phyloP scores from a whole-genome alignment of 2,888 invertebrate genomes.

The Pachycephus smyrnensis region DNA sequence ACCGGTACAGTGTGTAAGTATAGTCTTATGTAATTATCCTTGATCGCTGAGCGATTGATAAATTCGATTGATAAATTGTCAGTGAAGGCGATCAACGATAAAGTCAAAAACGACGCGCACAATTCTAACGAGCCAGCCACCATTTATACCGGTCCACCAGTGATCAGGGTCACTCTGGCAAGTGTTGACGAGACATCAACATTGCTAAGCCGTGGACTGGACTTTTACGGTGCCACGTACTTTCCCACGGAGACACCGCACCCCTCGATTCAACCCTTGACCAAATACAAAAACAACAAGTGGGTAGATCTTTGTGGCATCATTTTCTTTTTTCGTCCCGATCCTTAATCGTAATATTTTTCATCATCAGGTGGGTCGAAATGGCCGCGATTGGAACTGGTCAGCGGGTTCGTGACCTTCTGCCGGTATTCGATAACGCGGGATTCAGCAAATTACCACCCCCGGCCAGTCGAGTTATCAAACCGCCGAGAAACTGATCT shows the following conservation, averaged over 20 bases:
- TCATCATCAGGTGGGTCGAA: slow-evolving; percentile 72
- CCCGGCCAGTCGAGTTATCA: slow-evolving; percentile 82
- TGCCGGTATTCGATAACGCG: slow-evolving; percentile 87
- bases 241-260: slow-evolving; percentile 85
- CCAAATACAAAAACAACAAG: slow-evolving; percentile 65
- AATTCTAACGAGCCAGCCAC: slow-evolving; percentile 62
- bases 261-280: slow-evolving; percentile 69
- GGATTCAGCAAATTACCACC: slow-evolving; percentile 88
- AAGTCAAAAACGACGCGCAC: slow-evolving; percentile 58
- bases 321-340: background rate
- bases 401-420: slow-evolving; percentile 76
- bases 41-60: background rate
- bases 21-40: slow-evolving; percentile 23
- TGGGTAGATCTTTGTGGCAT: slow-evolving; percentile 30
- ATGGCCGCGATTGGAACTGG: slow-evolving; percentile 74
- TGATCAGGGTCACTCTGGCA: slow-evolving; percentile 67
- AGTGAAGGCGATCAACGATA: slow-evolving; percentile 63
- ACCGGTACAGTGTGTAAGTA: slow-evolving; percentile 61
- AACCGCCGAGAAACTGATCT: slow-evolving; percentile 69
- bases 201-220: slow-evolving; percentile 84
- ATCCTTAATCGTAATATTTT: slow-evolving; percentile 21
- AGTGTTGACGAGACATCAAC: slow-evolving; percentile 69
- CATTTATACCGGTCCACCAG: slow-evolving; percentile 63
- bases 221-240: slow-evolving; percentile 90
- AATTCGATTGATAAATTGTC: background rate